These are phyloP conservation scores for Macrochelys suwanniensis DNA, from an alignment of 2,797 vertebrate genomes.

Conservation along the genomic window DNA sequence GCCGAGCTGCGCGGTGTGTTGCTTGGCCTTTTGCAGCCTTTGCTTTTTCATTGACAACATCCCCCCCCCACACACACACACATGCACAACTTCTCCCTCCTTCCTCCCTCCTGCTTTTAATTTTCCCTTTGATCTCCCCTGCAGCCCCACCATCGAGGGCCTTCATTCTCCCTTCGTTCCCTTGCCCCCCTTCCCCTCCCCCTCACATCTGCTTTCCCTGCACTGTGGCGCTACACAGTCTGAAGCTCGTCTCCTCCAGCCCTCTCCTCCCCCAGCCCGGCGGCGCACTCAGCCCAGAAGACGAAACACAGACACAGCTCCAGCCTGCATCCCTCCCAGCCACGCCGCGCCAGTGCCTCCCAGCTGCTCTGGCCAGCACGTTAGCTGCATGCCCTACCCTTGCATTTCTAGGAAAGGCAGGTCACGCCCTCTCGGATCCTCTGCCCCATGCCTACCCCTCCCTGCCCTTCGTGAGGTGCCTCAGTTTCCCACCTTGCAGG, in stretches of 20 bases:
- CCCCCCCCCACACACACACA: too few species aligned
- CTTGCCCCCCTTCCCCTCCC: background rate
- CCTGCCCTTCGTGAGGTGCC: background rate
- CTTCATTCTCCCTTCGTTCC: background rate
- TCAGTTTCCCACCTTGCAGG: too few species aligned
- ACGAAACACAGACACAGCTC: background rate
- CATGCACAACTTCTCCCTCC: background rate
- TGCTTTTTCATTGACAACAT: background rate
- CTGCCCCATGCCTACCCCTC: background rate
- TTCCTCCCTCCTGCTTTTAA: background rate
- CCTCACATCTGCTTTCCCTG: background rate
- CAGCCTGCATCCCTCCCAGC: background rate
- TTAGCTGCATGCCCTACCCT: background rate
- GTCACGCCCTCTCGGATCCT: background rate
- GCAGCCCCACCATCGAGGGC: background rate
- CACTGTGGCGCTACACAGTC: background rate
- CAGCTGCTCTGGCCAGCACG: fast-evolving
- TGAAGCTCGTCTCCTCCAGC: background rate
- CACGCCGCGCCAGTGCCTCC: fast-evolving
- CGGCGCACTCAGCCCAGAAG: background rate
- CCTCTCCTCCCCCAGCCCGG: background rate
- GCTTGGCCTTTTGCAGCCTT: background rate
- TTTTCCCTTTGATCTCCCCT: background rate
- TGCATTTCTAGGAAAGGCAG: background rate
- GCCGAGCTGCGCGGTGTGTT: background rate